Evolutionary conservation across 2,113 vertebrate species (phyloP).

Genomic region (Takifugu bimaculatus): DNA sequence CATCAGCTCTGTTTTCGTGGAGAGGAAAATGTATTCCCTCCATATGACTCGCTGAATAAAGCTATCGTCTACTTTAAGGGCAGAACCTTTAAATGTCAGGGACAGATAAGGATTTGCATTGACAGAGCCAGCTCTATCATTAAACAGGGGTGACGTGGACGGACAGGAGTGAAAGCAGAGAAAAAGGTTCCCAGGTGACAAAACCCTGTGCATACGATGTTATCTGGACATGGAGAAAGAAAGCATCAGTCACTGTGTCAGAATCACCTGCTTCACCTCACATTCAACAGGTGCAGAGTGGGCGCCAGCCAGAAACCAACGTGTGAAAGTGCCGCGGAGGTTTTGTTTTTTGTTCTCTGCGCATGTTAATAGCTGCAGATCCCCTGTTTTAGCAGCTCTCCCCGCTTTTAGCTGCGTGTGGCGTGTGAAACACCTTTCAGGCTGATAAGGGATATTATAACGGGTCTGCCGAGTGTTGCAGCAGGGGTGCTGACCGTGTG

Average conservation of each 20-base stretch:
- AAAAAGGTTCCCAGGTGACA: conserved; percentile 28
- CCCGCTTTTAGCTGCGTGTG: neutral
- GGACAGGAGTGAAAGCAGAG: conserved; percentile 10
- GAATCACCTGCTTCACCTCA: conserved; percentile 38
- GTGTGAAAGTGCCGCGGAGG: conserved; percentile 18
- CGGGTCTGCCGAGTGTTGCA: neutral
- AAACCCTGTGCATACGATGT: conserved; percentile 30
- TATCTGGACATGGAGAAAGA: conserved; percentile 27
- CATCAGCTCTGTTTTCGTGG: neutral
- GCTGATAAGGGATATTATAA: no score
- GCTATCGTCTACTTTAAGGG: conserved; percentile 30
- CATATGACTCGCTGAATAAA: conserved; percentile 16
- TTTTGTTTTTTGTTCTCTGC: no score
- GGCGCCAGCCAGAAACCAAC: conserved; percentile 41
- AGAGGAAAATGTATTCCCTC: conserved; percentile 1
- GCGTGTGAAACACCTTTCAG: neutral
- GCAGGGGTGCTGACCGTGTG: conserved; percentile 15
- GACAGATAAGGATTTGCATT: conserved; percentile 49
- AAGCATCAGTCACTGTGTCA: conserved; percentile 40
- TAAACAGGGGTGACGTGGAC: conserved; percentile 15
- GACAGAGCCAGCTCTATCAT: conserved; percentile 56
- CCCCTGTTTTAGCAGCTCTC: no score
- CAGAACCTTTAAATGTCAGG: conserved; percentile 26
- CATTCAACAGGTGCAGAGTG: conserved; percentile 10
- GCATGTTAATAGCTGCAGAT: no score